Evolutionary conservation across 2,113 vertebrate genomes (phyloP).

Genomic region (Aix galericulata): DNA sequence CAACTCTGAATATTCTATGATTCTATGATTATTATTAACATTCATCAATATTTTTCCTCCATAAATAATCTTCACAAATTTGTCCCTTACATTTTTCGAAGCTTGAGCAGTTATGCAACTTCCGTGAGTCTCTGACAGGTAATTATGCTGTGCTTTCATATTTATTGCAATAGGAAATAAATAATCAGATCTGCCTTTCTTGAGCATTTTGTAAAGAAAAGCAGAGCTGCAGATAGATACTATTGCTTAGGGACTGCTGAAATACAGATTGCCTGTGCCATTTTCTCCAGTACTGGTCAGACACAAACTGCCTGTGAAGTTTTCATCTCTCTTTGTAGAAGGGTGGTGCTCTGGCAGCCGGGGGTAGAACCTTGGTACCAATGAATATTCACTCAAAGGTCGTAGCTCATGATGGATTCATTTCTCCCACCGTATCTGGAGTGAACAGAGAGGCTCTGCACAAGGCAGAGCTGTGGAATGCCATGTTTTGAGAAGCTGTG

Average conservation of each 20-base stretch:
- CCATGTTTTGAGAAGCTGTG: not conserved
- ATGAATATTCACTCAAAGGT: not conserved
- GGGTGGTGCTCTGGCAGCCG: not conserved
- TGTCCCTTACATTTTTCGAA: not conserved
- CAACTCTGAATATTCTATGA: no score
- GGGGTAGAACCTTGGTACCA: not conserved
- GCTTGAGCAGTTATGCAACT: not conserved
- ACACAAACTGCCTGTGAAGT: not conserved
- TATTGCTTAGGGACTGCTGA: not conserved
- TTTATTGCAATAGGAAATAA: not conserved
- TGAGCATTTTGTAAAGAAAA: not conserved
- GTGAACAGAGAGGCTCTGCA: not conserved
- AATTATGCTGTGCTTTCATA: not conserved
- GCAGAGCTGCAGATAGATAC: not conserved
- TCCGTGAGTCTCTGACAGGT: not conserved
- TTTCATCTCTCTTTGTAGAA: not conserved
- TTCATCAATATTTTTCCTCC: not conserved
- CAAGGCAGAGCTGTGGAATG: not conserved
- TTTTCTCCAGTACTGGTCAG: not conserved
- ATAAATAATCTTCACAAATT: not conserved
- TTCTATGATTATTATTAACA: not conserved
- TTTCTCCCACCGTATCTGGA: not conserved
- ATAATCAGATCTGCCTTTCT: not conserved
- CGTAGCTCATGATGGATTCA: not conserved
- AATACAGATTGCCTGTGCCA: not conserved